Evolutionary conservation across 2,113 vertebrate genomes (phyloP).

Genomic region (Varanus komodoensis): DNA sequence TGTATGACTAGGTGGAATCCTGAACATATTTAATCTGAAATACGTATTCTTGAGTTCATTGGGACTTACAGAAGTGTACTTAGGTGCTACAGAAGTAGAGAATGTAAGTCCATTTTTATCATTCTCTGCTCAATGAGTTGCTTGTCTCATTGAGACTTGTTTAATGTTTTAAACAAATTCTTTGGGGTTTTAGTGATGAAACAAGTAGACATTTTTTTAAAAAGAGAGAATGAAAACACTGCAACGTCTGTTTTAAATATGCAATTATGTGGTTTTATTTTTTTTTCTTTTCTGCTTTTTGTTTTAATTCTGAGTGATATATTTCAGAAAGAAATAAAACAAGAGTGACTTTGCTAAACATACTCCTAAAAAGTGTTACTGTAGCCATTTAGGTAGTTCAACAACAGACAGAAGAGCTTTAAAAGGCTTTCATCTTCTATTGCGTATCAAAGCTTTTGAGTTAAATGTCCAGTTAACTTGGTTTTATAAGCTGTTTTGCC

Average conservation of each 20-base stretch:
- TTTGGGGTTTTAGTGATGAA: slow-evolving; percentile 3
- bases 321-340: slow-evolving; percentile 29
- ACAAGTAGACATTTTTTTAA: background rate
- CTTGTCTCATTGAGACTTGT: slow-evolving; percentile 51
- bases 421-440: slow-evolving; percentile 43
- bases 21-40: background rate
- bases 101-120: slow-evolving; percentile 19
- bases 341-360: slow-evolving; percentile 20
- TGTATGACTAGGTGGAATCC: background rate
- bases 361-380: slow-evolving; percentile 10
- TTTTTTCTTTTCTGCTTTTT: slow-evolving; percentile 37
- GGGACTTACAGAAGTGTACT: background rate
- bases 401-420: slow-evolving; percentile 13
- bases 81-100: background rate
- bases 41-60: background rate
- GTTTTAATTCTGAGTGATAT: slow-evolving; percentile 42
- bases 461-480: slow-evolving; percentile 35
- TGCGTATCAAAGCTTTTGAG: slow-evolving; percentile 10
- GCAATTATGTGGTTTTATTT: background rate
- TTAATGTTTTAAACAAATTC: slow-evolving; percentile 31
- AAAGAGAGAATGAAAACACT: background rate
- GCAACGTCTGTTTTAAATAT: slow-evolving; percentile 4
- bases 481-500: slow-evolving; percentile 20
- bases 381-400: slow-evolving; percentile 17
- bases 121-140: slow-evolving; percentile 39